These are phyloP conservation scores for Pycnomerus fuliginosus DNA, from an alignment of 2,888 invertebrate species.

Conservation along the genomic window DNA sequence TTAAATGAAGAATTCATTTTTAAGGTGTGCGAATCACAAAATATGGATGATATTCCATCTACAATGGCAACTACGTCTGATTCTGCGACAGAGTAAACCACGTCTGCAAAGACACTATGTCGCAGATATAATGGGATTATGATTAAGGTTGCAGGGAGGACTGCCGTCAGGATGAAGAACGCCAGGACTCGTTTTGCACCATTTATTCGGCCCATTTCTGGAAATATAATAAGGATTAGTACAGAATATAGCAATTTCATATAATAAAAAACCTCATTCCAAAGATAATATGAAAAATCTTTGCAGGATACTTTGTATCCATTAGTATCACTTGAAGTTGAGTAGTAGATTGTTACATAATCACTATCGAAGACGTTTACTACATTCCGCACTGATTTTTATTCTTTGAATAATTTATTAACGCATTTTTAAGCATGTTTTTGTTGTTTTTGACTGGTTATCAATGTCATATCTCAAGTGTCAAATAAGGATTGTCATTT, in stretches of 20 bases:
- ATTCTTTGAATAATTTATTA: no score
- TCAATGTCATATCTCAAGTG: no score
- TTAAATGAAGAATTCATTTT: constrained; percentile 70
- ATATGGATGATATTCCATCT: constrained; percentile 79
- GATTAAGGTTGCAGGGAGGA: constrained; percentile 73
- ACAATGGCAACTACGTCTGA: constrained; percentile 82
- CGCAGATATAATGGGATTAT: constrained; percentile 76
- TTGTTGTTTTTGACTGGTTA: no score
- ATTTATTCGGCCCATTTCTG: constrained; percentile 73
- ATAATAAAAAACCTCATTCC: no score
- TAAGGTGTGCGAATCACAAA: constrained; percentile 76
- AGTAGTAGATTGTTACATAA: no score
- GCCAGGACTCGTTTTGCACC: constrained; percentile 75
- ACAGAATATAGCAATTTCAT: background rate
- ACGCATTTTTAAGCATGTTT: no score
- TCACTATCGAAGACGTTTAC: no score
- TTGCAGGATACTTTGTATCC: no score
- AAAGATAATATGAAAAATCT: no score
- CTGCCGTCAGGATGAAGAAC: constrained; percentile 74
- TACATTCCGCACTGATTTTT: no score
- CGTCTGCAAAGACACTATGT: constrained; percentile 75
- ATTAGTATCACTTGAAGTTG: no score
- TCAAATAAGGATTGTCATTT: no score
- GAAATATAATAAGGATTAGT: constrained; percentile 37
- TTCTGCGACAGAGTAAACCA: constrained; percentile 75